Evolutionary conservation across 53 echinoderm and acorn worm species (phyloP).

Genomic region (Antedon mediterranea): DNA sequence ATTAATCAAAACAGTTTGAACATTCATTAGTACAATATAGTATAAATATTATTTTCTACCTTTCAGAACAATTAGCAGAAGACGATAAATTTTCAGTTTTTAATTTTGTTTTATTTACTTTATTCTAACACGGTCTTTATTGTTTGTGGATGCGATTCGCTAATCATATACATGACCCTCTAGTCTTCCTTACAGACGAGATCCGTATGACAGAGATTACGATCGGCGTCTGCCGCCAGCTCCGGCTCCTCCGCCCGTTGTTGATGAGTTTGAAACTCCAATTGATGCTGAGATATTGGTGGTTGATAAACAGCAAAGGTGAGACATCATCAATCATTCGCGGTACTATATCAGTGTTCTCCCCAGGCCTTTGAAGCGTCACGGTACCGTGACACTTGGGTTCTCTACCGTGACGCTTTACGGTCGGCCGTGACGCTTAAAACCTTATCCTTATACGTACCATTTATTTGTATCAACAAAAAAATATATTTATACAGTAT

Average conservation of each 20-base stretch:
- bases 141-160: background rate
- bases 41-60: too few species aligned
- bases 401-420: too few species aligned
- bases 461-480: too few species aligned
- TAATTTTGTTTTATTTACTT: background rate
- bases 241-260: constrained; percentile 11
- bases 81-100: background rate
- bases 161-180: background rate
- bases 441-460: too few species aligned
- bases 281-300: constrained; percentile 75
- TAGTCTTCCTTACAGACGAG: constrained; percentile 21
- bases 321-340: constrained; percentile 8
- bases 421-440: too few species aligned
- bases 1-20: too few species aligned
- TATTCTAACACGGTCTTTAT: background rate
- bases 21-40: too few species aligned
- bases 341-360: too few species aligned
- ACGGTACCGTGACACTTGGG: too few species aligned
- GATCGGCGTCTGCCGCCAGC: background rate
- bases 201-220: constrained; percentile 17
- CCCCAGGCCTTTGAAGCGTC: too few species aligned
- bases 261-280: constrained; percentile 27
- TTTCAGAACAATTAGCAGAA: too few species aligned
- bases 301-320: constrained; percentile 55
- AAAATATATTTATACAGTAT: too few species aligned